Evolutionary conservation across 2,888 invertebrate species (phyloP).

Genomic region (Horisme vitalbata): DNA sequence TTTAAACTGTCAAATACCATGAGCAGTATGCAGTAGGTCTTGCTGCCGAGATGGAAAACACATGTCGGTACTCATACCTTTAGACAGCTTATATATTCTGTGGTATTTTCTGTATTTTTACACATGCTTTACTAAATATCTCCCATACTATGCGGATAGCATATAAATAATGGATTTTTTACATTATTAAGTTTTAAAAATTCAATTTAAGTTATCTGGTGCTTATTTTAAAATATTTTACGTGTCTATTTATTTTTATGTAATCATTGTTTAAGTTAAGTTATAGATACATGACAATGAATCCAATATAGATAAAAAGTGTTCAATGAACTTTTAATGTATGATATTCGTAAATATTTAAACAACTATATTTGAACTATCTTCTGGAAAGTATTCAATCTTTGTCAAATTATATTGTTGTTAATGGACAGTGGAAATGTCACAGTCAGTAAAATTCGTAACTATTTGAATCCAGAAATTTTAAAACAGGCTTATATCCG

Average conservation of each 20-base stretch:
- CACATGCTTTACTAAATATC: slow-evolving; percentile 14
- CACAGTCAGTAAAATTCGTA: no score
- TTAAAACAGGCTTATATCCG: no score
- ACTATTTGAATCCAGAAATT: no score
- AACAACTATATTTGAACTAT: no score
- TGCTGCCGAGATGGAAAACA: no score
- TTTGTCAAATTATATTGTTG: neutral
- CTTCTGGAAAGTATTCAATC: no score
- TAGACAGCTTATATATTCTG: no score
- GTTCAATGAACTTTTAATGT: slow-evolving; percentile 26
- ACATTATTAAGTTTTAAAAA: slow-evolving; percentile 19
- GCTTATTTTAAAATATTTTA: slow-evolving; percentile 42
- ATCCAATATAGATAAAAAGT: slow-evolving; percentile 21
- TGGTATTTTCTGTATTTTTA: no score
- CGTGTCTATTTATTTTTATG: slow-evolving; percentile 44
- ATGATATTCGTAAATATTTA: slow-evolving; percentile 8
- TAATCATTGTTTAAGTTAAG: slow-evolving; percentile 34
- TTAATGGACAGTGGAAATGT: no score
- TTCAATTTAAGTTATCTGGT: slow-evolving; percentile 40
- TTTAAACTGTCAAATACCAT: no score
- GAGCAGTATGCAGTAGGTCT: no score
- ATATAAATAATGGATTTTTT: slow-evolving; percentile 19
- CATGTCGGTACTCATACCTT: no score
- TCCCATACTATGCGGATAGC: slow-evolving; percentile 10
- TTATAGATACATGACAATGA: slow-evolving; percentile 43